Evolutionary conservation across 1,140 invertebrate genomes (phyloP), one percentile per base, ranked within the genome.

Genomic region (Meloidogyne exigua): DNA sequence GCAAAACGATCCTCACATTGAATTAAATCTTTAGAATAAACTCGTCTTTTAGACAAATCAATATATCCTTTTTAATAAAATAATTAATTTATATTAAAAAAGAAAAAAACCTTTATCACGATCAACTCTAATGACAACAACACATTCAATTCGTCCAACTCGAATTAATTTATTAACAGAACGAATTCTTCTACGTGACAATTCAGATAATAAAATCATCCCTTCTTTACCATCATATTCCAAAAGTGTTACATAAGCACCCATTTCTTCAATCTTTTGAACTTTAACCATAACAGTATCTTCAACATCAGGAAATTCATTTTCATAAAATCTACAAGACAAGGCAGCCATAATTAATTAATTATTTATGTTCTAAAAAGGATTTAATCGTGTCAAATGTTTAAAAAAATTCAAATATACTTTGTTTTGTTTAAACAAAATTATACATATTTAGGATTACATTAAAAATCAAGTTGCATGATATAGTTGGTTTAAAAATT

Each of bases 251-350:
- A 81, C 97, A 89, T 99, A 99, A 7, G 96, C 96, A 76, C 97
- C 97, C 96, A 99, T 99, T 90, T 99, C 96, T 44, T 95, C 96
- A 83, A 99, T 99, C 80, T 94, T 94, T 18, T 94, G 91, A 1
- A 99, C 96, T 88, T 96, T 99, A 5, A 98, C 96, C 95, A 99
- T 97, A 13, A 99, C 96, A 39, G 99, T 95, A 92, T 99, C 97
- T 84, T 99, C 96, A 42, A 97, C 91, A 88, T 99, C 96, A 0
- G 97, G 97, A 90, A 96, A 99, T 86, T 94, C 94, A 89, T 98
- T 93, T 84, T 93, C 92, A 88, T 99, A 99, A 91, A 95, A 99
- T 86, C 97, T 91, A 92, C 96, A 99, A 65, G 93, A 92, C 21
- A 99, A 90, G 82, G 94, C 93, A 28, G 72, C 49, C 72, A 73